Evolutionary conservation across 2,113 vertebrate genomes (phyloP), one percentile per base, ranked within the genome.

Genomic region (Peromyscus maniculatus): DNA sequence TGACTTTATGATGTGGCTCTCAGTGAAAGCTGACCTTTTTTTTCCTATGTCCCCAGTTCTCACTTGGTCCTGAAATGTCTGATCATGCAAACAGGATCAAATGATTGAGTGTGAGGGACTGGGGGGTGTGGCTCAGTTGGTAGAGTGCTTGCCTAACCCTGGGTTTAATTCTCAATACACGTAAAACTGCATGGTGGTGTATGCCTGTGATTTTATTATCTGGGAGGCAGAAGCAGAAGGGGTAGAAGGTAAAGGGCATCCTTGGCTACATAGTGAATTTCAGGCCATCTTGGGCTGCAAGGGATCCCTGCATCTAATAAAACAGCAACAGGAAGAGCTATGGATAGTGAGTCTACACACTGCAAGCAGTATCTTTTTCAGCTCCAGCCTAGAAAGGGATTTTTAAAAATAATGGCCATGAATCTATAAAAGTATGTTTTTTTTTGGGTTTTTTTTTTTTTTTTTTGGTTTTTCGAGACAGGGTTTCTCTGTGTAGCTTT

Each of bases 391-490:
- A 87, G 95, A 94, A 97, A 97, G 24, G 13, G 39, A 95, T 96
- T 95, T 83, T 96, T 97, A 79, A 97, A 97, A 98, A 97, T 97
- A 91, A 96, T 96, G 97, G 97, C 97, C 98, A 97, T 93, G 98
- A 97, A 98, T 98, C 97, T 97, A 64, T 87, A 96, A 94, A n/a
- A n/a, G n/a, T n/a, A n/a, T n/a, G n/a, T n/a, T n/a, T n/a, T n/a
- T n/a, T n/a, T n/a, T n/a, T n/a, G n/a, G n/a, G n/a, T n/a, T n/a
- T n/a, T n/a, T n/a, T n/a, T n/a, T n/a, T n/a, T n/a, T n/a, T n/a
- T n/a, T n/a, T n/a, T n/a, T n/a, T n/a, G n/a, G n/a, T n/a, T n/a
- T n/a, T n/a, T n/a, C n/a, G n/a, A n/a, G n/a, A n/a, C n/a, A n/a
- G n/a, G n/a, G n/a, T n/a, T n/a, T n/a, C n/a, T n/a, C n/a, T n/a